Evolutionary conservation across 2,797 vertebrate species (phyloP), one percentile per base, ranked within the genome.

Genomic region (Octomys mimax): DNA sequence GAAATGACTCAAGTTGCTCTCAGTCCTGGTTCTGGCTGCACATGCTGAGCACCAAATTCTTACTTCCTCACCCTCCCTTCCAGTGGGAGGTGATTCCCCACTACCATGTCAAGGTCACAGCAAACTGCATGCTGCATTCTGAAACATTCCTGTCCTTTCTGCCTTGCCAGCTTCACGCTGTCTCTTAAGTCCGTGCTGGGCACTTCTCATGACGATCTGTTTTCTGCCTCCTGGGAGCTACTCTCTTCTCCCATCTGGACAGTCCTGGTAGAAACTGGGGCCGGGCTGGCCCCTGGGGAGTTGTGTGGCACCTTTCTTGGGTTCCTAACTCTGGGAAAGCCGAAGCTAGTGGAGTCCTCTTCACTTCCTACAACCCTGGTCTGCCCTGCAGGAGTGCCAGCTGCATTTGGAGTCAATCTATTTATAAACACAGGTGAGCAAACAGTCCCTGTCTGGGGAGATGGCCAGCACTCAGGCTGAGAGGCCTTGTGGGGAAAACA

Each of bases 401-500:
- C 78, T 26, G 46, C 91, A 57, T 96, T 36, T 73, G 52, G 77
- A 68, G 78, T 96, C 91, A 31, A 66, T 59, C 89, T 87, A 73
- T 96, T 96, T 84, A 90, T 0, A 21, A 86, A 87, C 92, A 77
- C 42, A 77, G 73, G 42, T 77, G 73, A 92, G 83, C 66, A 90
- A 97, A 89, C 82, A 86, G 95, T 94, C 84, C 16, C 96, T 18
- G 10, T 85, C 77, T 0, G 0, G 89, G 86, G 64, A 80, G 93
- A 85, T 33, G 54, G 87, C 46, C 91, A 0, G 6, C 59, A 79
- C 96, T 52, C 92, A 31, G 26, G 81, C 86, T 93, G 91, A 92
- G 97, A 96, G 86, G 96, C 94, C 66, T 95, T 91, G 90, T 87
- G 59, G 11, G 70, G 88, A 92, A 42, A 57, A 93, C 83, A 94